Percentiles rank a stretch among this genome's conserved stretches.
These are phyloP conservation scores for Clarias batrachus DNA, from an alignment of 2,113 vertebrate species.

Conservation along the genomic window DNA sequence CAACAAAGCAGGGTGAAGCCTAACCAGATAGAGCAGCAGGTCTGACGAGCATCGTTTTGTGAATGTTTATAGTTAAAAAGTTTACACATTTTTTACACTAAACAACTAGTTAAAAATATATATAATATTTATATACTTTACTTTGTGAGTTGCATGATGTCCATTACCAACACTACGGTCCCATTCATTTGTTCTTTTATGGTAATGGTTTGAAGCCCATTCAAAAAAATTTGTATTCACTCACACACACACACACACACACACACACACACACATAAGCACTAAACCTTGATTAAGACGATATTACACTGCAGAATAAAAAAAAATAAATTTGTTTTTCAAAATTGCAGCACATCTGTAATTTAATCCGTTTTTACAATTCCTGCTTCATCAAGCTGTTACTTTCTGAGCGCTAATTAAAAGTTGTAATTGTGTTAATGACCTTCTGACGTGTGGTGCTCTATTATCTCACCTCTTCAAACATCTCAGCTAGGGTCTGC, in stretches of 20 bases:
- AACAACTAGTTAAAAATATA: no score
- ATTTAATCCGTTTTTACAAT: slow-evolving; percentile 14
- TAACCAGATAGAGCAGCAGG: background rate
- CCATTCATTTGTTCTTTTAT: no score
- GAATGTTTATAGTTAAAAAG: no score
- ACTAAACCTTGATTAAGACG: background rate
- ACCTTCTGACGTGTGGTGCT: background rate
- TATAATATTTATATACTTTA: no score
- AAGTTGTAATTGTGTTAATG: slow-evolving; percentile 46
- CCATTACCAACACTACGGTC: no score
- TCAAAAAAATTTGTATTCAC: no score
- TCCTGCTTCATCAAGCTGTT: slow-evolving; percentile 14
- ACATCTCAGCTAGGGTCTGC: no score
- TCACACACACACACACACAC: background rate
- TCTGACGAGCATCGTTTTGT: no score
- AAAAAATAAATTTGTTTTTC: slow-evolving; percentile 17
- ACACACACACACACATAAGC: background rate
- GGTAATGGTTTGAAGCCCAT: no score
- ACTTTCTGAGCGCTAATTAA: slow-evolving; percentile 37
- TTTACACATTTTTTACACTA: no score
- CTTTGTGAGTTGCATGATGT: no score
- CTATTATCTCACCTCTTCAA: no score
- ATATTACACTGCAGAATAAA: background rate
- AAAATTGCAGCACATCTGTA: slow-evolving; percentile 2
- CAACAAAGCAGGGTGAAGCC: background rate